phyloP scores from a whole-genome alignment of 2,113 vertebrate species.

The Nannobrachium achirus region DNA sequence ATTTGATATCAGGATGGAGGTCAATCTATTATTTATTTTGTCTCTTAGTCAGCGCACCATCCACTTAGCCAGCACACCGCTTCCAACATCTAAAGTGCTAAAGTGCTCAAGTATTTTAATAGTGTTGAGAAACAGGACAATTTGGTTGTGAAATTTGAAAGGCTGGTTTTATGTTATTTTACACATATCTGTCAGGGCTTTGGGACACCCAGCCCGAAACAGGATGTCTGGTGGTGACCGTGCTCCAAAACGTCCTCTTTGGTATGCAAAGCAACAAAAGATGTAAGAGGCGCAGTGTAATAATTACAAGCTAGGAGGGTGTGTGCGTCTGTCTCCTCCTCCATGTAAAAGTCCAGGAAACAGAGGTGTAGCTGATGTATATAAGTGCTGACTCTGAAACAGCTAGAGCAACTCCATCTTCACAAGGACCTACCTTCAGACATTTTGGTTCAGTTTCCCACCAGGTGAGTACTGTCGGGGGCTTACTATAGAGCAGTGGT shows the following conservation, averaged over 20 bases:
- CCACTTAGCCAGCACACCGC: too few species aligned
- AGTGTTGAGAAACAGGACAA: not conserved
- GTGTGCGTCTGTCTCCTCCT: conserved; percentile 47
- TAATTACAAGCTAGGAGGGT: not conserved
- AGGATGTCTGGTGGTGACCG: too few species aligned
- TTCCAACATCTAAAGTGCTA: too few species aligned
- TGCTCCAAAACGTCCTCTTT: too few species aligned
- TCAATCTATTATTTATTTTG: too few species aligned
- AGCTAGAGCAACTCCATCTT: not conserved
- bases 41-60: too few species aligned
- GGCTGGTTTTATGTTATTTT: too few species aligned
- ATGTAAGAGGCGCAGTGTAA: not conserved
- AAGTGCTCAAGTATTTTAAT: not conserved
- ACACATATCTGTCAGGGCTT: too few species aligned
- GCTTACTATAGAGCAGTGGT: too few species aligned
- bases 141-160: not conserved
- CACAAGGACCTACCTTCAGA: not conserved
- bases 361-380: not conserved
- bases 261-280: not conserved
- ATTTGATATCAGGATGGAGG: too few species aligned
- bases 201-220: too few species aligned
- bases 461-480: conserved; percentile 40
- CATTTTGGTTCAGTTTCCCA: not conserved
- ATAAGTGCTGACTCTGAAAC: conserved; percentile 37
- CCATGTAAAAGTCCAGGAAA: not conserved